Evolutionary conservation across 1,140 invertebrate species (phyloP).

Genomic region (Centruroides sculpturatus): DNA sequence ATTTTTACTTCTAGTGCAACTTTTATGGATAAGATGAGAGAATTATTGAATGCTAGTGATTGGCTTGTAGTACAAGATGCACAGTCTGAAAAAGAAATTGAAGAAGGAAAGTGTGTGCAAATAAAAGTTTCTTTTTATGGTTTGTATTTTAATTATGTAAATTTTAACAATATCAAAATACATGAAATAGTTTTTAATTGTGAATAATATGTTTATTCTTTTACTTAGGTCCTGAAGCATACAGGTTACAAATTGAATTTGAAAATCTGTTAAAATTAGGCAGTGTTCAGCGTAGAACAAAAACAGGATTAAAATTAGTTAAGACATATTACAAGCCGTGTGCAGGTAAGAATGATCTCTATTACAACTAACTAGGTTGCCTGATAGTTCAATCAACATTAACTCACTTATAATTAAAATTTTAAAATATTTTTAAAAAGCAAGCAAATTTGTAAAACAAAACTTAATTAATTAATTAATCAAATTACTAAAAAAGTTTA

Average conservation of each 20-base stretch:
- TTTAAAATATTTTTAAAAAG: too few relatives aligned
- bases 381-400: too few relatives aligned
- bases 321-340: slow-evolving; percentile 22
- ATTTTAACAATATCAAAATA: neutral
- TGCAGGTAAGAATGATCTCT: slow-evolving; percentile 3
- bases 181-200: too few relatives aligned
- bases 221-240: slow-evolving; percentile 16
- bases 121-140: slow-evolving; percentile 73
- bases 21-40: slow-evolving; percentile 66
- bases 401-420: too few relatives aligned
- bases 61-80: slow-evolving; percentile 73
- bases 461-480: too few relatives aligned
- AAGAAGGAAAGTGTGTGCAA: slow-evolving; percentile 68
- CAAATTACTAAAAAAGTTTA: too few relatives aligned
- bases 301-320: slow-evolving; percentile 11
- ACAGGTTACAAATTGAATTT: slow-evolving; percentile 20
- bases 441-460: too few relatives aligned
- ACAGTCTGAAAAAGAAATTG: slow-evolving; percentile 56
- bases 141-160: slow-evolving; percentile 19
- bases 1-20: slow-evolving; percentile 21
- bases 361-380: too few relatives aligned
- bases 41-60: slow-evolving; percentile 67
- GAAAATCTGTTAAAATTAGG: slow-evolving; percentile 22
- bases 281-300: slow-evolving; percentile 15
- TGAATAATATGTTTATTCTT: neutral